These are phyloP conservation scores for Microctenopoma lineatum DNA, from an alignment of 2,797 vertebrate species.

Conservation along the genomic window DNA sequence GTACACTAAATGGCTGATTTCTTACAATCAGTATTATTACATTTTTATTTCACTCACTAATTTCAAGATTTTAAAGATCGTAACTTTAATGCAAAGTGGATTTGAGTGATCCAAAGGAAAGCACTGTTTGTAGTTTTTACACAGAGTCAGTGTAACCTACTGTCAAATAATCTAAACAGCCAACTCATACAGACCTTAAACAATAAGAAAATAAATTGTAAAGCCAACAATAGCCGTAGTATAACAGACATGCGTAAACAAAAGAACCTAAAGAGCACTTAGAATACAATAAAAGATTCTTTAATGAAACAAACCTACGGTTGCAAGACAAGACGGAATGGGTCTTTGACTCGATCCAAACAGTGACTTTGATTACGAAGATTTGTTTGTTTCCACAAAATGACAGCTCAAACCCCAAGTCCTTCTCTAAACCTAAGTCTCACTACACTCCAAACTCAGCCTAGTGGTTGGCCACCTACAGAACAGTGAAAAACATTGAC, in stretches of 20 bases:
- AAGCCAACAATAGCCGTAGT: conserved; percentile 22
- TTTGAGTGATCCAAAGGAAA: background rate
- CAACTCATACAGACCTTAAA: conserved; percentile 8
- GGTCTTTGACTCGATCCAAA: conserved; percentile 70
- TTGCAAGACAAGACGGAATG: conserved; percentile 58
- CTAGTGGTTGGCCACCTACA: conserved; percentile 75
- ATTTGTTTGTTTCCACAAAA: conserved; percentile 81
- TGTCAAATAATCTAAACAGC: conserved; percentile 11
- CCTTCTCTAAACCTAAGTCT: conserved; percentile 72
- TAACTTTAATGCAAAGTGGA: background rate
- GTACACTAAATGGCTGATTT: background rate
- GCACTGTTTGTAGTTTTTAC: conserved; percentile 7
- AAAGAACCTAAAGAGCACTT: conserved; percentile 51
- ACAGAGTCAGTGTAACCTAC: background rate
- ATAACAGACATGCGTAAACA: conserved; percentile 50
- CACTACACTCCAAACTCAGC: conserved; percentile 61
- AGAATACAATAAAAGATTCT: conserved; percentile 56
- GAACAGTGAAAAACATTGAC: conserved; percentile 39
- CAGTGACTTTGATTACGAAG: conserved; percentile 76
- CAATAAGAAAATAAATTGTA: conserved; percentile 9
- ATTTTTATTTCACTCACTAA: conserved; percentile 1
- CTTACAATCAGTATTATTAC: background rate
- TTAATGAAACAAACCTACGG: conserved; percentile 54
- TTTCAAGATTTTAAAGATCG: background rate
- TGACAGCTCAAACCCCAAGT: conserved; percentile 77